These are phyloP conservation scores for Zonotrichia leucophrys DNA, from an alignment of 2,113 vertebrate genomes.

Conservation along the genomic window DNA sequence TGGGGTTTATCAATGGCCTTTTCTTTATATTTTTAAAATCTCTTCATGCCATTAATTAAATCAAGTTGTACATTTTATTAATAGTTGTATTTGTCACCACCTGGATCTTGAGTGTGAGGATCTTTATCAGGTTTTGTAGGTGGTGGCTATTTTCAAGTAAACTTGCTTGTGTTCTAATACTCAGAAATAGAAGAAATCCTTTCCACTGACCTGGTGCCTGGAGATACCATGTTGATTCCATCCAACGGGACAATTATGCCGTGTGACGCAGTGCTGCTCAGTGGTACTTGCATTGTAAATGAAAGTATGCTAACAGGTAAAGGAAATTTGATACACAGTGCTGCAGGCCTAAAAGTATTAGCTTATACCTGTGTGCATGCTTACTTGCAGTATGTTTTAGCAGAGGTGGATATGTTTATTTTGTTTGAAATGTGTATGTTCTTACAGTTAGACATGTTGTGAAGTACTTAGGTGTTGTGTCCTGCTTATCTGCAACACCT, in stretches of 20 bases:
- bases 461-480: background rate
- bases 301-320: constrained; percentile 99
- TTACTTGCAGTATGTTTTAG: background rate
- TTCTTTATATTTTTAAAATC: background rate
- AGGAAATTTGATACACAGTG: background rate
- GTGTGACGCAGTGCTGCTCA: constrained; percentile 93
- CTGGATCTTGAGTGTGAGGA: background rate
- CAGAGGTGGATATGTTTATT: background rate
- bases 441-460: background rate
- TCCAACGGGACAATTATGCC: constrained; percentile 95
- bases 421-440: background rate
- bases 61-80: background rate
- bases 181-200: constrained; percentile 90
- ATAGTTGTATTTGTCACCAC: background rate
- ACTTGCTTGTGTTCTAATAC: constrained; percentile 20
- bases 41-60: background rate
- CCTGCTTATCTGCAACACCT: background rate
- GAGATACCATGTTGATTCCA: constrained; percentile 92
- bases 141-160: background rate
- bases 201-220: constrained; percentile 94
- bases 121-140: background rate
- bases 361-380: background rate
- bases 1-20: background rate
- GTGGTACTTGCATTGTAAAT: constrained; percentile 97
- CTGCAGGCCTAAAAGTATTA: background rate